Evolutionary conservation across 2,797 vertebrate genomes (phyloP).

Genomic region (Pseudopleuronectes americanus): DNA sequence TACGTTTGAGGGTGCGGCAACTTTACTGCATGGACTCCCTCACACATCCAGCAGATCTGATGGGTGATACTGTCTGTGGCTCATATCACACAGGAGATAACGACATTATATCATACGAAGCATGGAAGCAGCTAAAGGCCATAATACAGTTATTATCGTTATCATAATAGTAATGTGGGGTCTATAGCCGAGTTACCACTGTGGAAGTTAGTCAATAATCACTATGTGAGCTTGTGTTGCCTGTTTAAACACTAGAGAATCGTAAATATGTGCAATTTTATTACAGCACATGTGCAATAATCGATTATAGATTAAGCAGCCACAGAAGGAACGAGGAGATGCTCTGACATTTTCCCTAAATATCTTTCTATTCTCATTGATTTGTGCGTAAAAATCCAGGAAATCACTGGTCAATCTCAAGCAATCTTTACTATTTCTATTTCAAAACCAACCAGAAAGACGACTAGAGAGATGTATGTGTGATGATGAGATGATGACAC

Average conservation of each 20-base stretch:
- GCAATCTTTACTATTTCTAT: no score
- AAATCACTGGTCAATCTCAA: background rate
- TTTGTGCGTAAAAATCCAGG: background rate
- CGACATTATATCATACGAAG: background rate
- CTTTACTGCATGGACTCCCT: constrained; percentile 72
- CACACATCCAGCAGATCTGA: constrained; percentile 53
- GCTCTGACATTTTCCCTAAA: background rate
- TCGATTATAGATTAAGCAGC: background rate
- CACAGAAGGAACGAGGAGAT: no score
- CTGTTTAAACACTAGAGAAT: background rate
- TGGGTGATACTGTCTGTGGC: constrained; percentile 26
- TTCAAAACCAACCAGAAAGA: background rate
- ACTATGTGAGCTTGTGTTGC: constrained; percentile 11
- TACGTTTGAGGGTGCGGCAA: constrained; percentile 80
- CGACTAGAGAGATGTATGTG: background rate
- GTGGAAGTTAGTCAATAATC: constrained; percentile 24
- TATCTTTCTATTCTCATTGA: background rate
- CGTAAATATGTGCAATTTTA: background rate
- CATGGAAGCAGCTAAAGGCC: constrained; percentile 19
- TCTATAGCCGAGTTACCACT: constrained; percentile 8
- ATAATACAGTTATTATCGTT: constrained; percentile 16
- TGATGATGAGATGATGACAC: background rate
- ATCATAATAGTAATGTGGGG: background rate
- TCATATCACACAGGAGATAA: background rate
- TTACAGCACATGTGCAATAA: background rate